Percentiles rank a stretch among this genome's conserved stretches.
phyloP scores from a whole-genome alignment of 2,113 vertebrate species.

The Ameiurus melas region DNA sequence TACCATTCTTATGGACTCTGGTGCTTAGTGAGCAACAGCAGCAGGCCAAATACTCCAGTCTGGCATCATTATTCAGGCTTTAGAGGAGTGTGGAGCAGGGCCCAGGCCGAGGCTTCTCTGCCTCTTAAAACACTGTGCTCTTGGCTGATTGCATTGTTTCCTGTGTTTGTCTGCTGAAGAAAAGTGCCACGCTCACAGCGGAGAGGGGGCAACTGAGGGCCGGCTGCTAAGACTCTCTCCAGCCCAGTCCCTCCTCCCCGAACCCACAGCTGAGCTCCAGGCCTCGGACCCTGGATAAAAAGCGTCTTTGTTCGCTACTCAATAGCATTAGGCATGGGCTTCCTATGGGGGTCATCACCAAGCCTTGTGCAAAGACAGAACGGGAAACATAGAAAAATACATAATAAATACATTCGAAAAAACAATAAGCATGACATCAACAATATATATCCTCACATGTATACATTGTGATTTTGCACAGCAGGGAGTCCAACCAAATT shows the following conservation, averaged over 20 bases:
- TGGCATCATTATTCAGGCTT: constrained; percentile 42
- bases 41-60: constrained; percentile 47
- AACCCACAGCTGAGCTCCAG: constrained; percentile 85
- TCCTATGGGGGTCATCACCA: constrained; percentile 86
- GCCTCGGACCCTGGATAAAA: constrained; percentile 81
- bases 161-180: constrained; percentile 69
- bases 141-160: constrained; percentile 66
- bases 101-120: constrained; percentile 44
- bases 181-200: constrained; percentile 57
- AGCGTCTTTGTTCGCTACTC: constrained; percentile 84
- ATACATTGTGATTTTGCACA: not conserved
- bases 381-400: constrained; percentile 30
- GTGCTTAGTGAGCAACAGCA: constrained; percentile 34
- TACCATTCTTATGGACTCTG: not conserved
- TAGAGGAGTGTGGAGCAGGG: constrained; percentile 43
- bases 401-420: constrained; percentile 57
- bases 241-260: constrained; percentile 74
- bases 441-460: constrained; percentile 26
- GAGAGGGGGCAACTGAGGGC: constrained; percentile 44
- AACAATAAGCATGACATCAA: constrained; percentile 61
- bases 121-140: constrained; percentile 56
- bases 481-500: constrained; percentile 25
- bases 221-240: constrained; percentile 42
- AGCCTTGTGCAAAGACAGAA: constrained; percentile 70
- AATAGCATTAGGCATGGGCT: constrained; percentile 94